Base-by-base conservation (phyloP, 2,113 vertebrate genomes). In the Cephalopholis sonnerati region DNA sequence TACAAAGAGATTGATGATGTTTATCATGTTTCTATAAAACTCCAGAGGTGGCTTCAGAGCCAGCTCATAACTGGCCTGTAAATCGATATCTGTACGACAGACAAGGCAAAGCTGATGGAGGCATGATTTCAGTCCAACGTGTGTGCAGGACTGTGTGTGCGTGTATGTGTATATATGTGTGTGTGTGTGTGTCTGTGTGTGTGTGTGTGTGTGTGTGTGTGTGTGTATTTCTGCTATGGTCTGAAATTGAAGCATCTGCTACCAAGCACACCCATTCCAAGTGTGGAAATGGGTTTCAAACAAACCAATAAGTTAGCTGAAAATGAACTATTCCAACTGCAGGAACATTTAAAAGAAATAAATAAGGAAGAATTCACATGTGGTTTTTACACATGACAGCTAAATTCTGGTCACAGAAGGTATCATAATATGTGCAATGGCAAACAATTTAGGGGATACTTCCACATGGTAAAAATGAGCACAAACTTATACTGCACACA, bases 1-100 rank as follows among this genome's bases (percentile, higher is more conserved):
- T 64, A 87, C 83, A 91, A 83, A 90, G 83, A 92, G 89, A 94
- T 93, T 85, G 91, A 93, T 94, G 92, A 85, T 92, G 91, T 93
- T 93, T 91, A 93, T 90, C 89, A 86, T 89, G 87, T 87, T 89
- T 89, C 87, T 90, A 85, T 92, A 87, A 92, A 91, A 90, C 84
- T 90, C 81, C 69, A 91, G 86, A 88, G 87, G 89, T 75, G 84
- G 79, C 87, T 85, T 77, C 84, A 77, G 79, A 93, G 89, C 92
- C 79, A 87, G 87, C 88, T 89, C 72, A 86, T 89, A 88, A 88
- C 83, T 79, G 81, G 74, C 79, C 86, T 91, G 74, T 80, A 92
- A 92, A 94, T 94, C 87, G 72, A 93, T 92, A 93, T 83, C 84
- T 87, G 71, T 79, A 85, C 29, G 67, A 89, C 83, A 81, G 90